These are phyloP conservation scores for Acanthosepion esculentum DNA, from an alignment of 2,888 invertebrate species.

Conservation along the genomic window DNA sequence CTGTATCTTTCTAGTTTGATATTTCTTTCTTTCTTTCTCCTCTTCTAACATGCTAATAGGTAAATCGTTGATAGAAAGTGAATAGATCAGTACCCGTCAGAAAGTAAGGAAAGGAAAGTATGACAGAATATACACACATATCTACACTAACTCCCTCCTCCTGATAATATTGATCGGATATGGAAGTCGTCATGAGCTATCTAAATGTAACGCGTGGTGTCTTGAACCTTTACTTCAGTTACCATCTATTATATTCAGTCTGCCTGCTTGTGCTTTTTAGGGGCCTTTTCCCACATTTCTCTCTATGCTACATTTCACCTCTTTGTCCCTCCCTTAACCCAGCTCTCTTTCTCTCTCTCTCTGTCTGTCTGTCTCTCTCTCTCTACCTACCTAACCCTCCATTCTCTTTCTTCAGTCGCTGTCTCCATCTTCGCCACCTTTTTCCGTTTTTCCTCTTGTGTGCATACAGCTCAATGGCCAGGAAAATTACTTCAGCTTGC, in stretches of 20 bases:
- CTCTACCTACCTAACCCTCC: neutral
- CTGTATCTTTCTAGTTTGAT: neutral
- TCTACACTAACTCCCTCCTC: neutral
- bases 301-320: neutral
- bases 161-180: neutral
- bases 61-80: neutral
- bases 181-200: constrained; percentile 40
- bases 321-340: too few species aligned
- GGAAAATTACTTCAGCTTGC: constrained; percentile 49
- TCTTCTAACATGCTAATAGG: neutral
- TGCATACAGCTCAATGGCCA: constrained; percentile 47
- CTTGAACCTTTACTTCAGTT: neutral
- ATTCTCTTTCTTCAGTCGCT: neutral
- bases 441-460: constrained; percentile 13
- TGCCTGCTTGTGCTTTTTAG: constrained; percentile 25
- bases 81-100: neutral
- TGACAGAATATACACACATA: neutral
- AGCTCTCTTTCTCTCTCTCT: too few species aligned
- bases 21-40: neutral
- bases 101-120: neutral
- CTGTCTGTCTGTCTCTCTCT: neutral
- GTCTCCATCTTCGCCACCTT: neutral
- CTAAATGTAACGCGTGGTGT: neutral
- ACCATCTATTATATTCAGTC: constrained; percentile 41
- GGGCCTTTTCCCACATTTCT: neutral